Evolutionary conservation across 2,797 vertebrate genomes (phyloP), one percentile per base, ranked within the genome.

Genomic region (Halcyon leucocephala): DNA sequence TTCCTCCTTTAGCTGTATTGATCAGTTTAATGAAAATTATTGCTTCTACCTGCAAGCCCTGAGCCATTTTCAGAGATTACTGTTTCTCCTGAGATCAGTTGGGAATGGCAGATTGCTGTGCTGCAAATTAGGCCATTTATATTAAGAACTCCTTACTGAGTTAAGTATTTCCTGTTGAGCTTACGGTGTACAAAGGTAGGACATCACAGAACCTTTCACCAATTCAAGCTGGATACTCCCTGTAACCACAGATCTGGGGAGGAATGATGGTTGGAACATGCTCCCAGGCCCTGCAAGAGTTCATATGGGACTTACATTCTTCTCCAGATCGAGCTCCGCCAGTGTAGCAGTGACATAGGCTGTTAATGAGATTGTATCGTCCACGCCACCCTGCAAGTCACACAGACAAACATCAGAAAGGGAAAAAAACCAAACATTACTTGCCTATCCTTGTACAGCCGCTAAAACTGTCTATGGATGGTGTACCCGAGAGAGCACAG

Each of bases 351-450:
- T 9, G 26, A 97, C 35, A n/a, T 96, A 97, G 25, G 95, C 95
- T 33, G 97, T 97, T 57, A 97, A 65, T 2, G 95, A 95, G 67
- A 97, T 37, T 3, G 82, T 94, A 18, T 97, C 84, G 3, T 97
- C 70, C 83, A 97, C 95, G 6, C 95, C 93, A 3, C 97, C 96
- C 97, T 97, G 93, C 37, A 55, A 81, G 52, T 41, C 55, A 72
- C 49, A 86, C 19, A 64, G 62, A 10, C 17, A 81, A 31, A n/a
- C n/a, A 64, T 61, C 62, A 89, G 28, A 14, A 80, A 90, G 17
- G 54, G 14, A 35, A 16, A 89, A 92, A 79, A 9, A 0, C 46
- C n/a, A 55, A 12, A 6, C 21, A 25, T 7, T 71, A 29, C 20
- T 61, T 79, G 13, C 26, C 25, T 82, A 31, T 28, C 46, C 5